These are phyloP conservation scores for Aspidiotus rigidus DNA, from an alignment of 2,888 invertebrate species.

Conservation along the genomic window DNA sequence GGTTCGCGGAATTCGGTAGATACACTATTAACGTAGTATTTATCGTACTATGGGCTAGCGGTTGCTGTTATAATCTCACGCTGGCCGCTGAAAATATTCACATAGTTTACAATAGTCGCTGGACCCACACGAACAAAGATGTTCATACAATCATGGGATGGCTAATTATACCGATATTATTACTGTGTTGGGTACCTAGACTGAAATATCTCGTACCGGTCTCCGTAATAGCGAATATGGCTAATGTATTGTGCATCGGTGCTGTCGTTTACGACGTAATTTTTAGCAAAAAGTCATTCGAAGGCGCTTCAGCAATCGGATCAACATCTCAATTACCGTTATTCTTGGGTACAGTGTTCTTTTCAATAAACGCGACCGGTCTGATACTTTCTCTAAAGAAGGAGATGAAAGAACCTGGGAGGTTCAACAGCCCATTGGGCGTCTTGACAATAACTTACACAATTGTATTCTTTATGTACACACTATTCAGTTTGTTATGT, in stretches of 20 bases:
- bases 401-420: slow-evolving; percentile 78
- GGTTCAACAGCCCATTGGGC: slow-evolving; percentile 69
- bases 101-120: background rate
- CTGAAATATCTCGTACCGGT: slow-evolving; percentile 79
- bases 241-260: slow-evolving; percentile 71
- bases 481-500: slow-evolving; percentile 81
- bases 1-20: slow-evolving; percentile 7
- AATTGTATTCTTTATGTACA: slow-evolving; percentile 68
- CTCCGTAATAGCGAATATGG: slow-evolving; percentile 75
- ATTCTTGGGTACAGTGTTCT: slow-evolving; percentile 91
- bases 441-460: slow-evolving; percentile 78
- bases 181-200: slow-evolving; percentile 73
- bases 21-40: slow-evolving; percentile 1
- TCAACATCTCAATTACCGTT: slow-evolving; percentile 64
- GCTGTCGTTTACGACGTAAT: slow-evolving; percentile 79
- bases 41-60: slow-evolving; percentile 5
- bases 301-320: slow-evolving; percentile 55
- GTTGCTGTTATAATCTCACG: slow-evolving; percentile 6
- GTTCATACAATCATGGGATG: slow-evolving; percentile 38
- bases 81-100: slow-evolving; percentile 8
- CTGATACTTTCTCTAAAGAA: slow-evolving; percentile 78
- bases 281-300: slow-evolving; percentile 56
- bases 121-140: slow-evolving; percentile 18
- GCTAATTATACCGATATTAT: slow-evolving; percentile 48
- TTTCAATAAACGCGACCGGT: slow-evolving; percentile 89